Conservation (phyloP, 2,797 vertebrate species). For the Astyanax mexicanus region DNA sequence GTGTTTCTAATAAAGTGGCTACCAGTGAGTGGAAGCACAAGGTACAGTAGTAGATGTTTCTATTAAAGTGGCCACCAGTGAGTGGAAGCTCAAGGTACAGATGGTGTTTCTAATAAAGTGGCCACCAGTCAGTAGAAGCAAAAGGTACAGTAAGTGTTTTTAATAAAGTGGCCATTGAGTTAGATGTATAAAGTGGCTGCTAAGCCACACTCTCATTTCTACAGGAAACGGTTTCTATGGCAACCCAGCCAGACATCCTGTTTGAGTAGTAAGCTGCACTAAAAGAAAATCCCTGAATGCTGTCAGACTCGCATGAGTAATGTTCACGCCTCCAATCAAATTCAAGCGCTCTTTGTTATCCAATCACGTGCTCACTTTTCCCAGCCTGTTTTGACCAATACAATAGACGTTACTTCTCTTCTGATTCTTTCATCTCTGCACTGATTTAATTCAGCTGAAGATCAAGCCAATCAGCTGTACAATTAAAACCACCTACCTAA, state of each 20-base stretch:
- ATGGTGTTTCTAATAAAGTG: not conserved
- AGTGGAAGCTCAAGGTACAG: not conserved
- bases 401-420: no score
- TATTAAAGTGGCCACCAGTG: not conserved
- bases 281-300: not conserved
- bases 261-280: slow-evolving; percentile 33
- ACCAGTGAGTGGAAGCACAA: no score
- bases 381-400: no score
- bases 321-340: not conserved
- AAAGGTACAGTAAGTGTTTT: not conserved
- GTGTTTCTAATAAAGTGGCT: no score
- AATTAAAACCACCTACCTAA: no score
- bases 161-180: not conserved
- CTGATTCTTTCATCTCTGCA: no score
- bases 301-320: not conserved
- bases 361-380: not conserved
- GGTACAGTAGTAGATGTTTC: no score
- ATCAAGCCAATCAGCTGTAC: no score
- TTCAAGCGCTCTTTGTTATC: no score
- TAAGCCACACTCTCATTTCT: slow-evolving; percentile 14
- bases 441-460: no score
- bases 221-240: slow-evolving; percentile 74
- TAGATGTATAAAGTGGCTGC: not conserved
- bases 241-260: slow-evolving; percentile 69
- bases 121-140: not conserved